phyloP scores from a whole-genome alignment of 2,797 vertebrate genomes.

The Naso thynnoides region DNA sequence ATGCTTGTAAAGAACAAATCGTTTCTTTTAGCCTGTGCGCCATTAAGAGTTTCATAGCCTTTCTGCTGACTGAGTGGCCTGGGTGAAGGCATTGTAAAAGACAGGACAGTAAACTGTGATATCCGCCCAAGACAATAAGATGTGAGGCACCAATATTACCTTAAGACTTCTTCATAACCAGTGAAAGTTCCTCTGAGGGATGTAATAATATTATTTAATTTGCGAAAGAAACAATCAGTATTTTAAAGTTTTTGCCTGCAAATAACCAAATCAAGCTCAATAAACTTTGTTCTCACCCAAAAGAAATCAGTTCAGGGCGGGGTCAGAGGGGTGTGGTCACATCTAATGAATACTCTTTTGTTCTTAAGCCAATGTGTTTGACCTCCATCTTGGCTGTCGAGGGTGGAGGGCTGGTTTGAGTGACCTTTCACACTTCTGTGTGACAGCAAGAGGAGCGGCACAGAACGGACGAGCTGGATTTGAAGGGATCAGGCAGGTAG shows the following conservation, averaged over 20 bases:
- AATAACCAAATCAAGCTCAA: not conserved
- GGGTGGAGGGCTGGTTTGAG: conserved; percentile 6
- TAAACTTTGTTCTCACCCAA: not conserved
- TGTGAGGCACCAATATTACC: no score
- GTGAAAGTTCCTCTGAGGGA: no score
- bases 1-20: no score
- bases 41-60: no score
- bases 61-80: no score
- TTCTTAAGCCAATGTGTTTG: not conserved
- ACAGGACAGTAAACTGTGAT: no score
- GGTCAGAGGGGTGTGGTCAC: not conserved
- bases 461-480: conserved; percentile 25
- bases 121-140: no score
- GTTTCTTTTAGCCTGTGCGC: no score
- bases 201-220: not conserved
- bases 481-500: conserved; percentile 42
- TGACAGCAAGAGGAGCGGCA: conserved; percentile 36
- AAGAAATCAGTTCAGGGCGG: not conserved
- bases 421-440: conserved; percentile 39
- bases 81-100: no score
- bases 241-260: not conserved
- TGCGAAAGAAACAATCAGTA: not conserved
- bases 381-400: conserved; percentile 7
- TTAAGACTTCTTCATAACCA: no score
- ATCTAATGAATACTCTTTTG: conserved; percentile 6